A percentile compares a stretch with the other conserved stretches of the same genome.
Evolutionary conservation across 2,888 invertebrate species (phyloP).

Genomic region (Synergus itoensis): DNA sequence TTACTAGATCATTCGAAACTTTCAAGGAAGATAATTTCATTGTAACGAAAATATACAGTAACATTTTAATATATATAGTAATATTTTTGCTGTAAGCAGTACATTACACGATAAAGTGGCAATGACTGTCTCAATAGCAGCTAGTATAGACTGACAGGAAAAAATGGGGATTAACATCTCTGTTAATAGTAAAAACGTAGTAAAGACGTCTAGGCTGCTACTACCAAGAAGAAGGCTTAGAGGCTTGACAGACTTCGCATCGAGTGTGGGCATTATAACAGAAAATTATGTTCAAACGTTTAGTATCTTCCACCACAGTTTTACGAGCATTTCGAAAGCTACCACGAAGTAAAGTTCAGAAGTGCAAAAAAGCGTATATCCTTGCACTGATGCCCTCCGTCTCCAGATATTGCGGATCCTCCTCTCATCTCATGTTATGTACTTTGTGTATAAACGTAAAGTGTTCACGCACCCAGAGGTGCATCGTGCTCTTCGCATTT

Average conservation of each 20-base stretch:
- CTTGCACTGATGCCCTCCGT: slow-evolving; percentile 46
- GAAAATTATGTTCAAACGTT: slow-evolving; percentile 29
- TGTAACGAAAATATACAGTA: background rate
- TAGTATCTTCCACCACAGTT: background rate
- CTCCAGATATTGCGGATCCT: slow-evolving; percentile 49
- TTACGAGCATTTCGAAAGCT: slow-evolving; percentile 29
- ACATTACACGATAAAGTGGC: background rate
- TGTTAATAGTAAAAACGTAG: background rate
- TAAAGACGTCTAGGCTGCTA: background rate
- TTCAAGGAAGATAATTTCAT: background rate
- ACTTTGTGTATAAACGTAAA: background rate
- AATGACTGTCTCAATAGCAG: background rate
- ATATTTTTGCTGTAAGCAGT: background rate
- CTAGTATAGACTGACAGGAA: background rate
- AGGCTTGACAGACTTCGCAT: background rate
- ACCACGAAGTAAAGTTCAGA: background rate
- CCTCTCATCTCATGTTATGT: slow-evolving; percentile 3
- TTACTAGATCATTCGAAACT: background rate
- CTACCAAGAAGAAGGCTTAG: background rate
- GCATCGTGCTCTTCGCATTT: slow-evolving; percentile 29
- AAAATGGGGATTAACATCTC: background rate
- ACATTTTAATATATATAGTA: too few relatives aligned
- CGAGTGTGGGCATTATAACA: background rate
- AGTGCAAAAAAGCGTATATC: slow-evolving; percentile 58
- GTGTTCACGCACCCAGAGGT: slow-evolving; percentile 24